Evolutionary conservation across 2,113 vertebrate species (phyloP).

Genomic region (Cottus gobio): DNA sequence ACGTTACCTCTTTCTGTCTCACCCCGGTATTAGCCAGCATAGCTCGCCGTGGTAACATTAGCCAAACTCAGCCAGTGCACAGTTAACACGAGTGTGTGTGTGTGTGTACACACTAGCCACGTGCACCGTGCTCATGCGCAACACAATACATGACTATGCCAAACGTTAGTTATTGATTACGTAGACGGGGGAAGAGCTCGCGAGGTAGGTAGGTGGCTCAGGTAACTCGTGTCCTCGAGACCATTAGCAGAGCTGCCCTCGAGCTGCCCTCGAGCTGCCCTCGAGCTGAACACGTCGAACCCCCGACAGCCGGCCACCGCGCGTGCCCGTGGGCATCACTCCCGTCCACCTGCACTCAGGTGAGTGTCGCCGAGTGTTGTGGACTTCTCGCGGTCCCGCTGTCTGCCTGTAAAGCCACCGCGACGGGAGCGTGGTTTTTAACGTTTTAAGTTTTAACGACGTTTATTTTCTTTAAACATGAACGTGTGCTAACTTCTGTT

Average conservation of each 20-base stretch:
- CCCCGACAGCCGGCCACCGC: neutral
- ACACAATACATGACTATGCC: neutral
- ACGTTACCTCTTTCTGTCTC: neutral
- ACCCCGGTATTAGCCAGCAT: constrained; percentile 37
- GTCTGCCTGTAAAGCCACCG: neutral
- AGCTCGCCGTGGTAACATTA: constrained; percentile 27
- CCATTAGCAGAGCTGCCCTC: neutral
- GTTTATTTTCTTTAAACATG: constrained; percentile 21
- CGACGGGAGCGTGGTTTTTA: no score
- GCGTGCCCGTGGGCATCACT: constrained; percentile 13
- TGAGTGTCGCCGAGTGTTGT: neutral
- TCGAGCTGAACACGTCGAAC: neutral
- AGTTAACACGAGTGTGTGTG: neutral
- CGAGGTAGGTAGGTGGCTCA: neutral
- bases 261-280: neutral
- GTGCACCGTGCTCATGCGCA: neutral
- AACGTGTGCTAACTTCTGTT: neutral
- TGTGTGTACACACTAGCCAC: no score
- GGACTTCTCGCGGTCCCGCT: neutral
- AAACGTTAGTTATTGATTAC: no score
- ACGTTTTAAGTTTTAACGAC: neutral
- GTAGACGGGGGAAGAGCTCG: neutral
- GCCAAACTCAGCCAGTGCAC: neutral
- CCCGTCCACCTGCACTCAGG: neutral
- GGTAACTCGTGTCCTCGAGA: neutral